A percentile compares a stretch with the other conserved stretches of the same genome.
Evolutionary conservation across 2,113 vertebrate genomes (phyloP).

Genomic region (Datnioides undecimradiatus): DNA sequence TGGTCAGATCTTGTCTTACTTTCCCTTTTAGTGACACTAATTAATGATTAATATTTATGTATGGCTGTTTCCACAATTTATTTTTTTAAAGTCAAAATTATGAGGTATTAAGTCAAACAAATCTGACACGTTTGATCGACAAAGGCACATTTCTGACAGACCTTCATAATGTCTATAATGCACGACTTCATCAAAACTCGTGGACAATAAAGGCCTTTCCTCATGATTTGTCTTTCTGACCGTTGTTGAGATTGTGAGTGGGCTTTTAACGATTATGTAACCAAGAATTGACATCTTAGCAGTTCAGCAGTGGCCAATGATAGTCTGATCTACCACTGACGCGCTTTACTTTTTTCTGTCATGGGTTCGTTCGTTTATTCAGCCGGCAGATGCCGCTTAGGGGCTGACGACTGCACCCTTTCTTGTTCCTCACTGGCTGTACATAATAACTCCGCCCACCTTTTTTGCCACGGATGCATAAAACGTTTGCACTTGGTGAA

Average conservation of each 20-base stretch:
- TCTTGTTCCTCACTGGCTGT: rapidly evolving
- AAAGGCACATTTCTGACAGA: background rate
- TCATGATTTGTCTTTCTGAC: background rate
- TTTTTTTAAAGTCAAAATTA: background rate
- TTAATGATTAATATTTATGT: background rate
- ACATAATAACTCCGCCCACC: conserved; percentile 31
- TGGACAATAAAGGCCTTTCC: background rate
- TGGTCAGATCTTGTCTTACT: background rate
- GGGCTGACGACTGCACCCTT: too few relatives aligned
- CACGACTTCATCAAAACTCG: background rate
- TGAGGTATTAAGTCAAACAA: background rate
- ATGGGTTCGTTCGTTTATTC: conserved; percentile 10
- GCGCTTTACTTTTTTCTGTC: background rate
- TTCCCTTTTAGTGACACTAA: background rate
- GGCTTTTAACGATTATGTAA: too few relatives aligned
- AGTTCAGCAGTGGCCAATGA: conserved; percentile 24
- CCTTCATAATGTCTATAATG: background rate
- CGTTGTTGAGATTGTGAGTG: too few relatives aligned
- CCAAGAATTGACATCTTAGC: background rate
- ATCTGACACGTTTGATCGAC: background rate
- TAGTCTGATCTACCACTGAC: background rate
- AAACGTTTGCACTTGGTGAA: conserved; percentile 16
- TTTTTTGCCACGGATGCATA: rapidly evolving
- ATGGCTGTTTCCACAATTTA: background rate
- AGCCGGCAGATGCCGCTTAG: rapidly evolving